These are phyloP conservation scores for Allenopithecus nigroviridis DNA, from an alignment of 2,797 vertebrate genomes.

Conservation along the genomic window DNA sequence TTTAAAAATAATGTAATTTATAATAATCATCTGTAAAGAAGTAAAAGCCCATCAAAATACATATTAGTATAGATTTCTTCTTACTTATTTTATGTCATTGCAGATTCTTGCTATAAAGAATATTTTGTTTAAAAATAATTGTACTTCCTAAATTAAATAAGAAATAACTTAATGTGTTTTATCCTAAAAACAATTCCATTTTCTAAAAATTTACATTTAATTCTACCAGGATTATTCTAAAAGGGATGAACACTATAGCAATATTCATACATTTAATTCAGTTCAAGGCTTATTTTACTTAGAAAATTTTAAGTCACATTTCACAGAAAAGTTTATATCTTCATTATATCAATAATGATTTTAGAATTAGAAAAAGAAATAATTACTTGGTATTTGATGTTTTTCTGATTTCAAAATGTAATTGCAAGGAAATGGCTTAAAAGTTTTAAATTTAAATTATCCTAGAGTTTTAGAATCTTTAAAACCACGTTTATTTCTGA, in stretches of 20 bases:
- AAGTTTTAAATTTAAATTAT: constrained; percentile 22
- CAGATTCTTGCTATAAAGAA: not conserved
- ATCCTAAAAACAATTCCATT: not conserved
- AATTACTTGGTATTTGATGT: not conserved
- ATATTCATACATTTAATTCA: not conserved
- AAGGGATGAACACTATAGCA: not conserved
- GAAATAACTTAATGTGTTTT: not conserved
- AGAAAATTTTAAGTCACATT: not conserved
- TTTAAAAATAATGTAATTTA: not conserved
- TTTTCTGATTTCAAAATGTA: constrained; percentile 21
- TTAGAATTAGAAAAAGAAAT: not conserved
- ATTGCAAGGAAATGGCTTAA: not conserved
- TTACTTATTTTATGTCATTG: not conserved
- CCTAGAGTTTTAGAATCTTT: not conserved
- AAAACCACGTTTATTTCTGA: not conserved
- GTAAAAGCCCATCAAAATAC: not conserved
- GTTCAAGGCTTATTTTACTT: not conserved
- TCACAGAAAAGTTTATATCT: not conserved
- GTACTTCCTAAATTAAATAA: not conserved
- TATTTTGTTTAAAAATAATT: not conserved
- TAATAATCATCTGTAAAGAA: not conserved
- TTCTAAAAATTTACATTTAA: not conserved
- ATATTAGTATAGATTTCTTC: not conserved
- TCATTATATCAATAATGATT: not conserved
- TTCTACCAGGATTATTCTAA: not conserved